Evolutionary conservation across 2,888 invertebrate genomes (phyloP).

Genomic region (Sylvicola fuscatus): DNA sequence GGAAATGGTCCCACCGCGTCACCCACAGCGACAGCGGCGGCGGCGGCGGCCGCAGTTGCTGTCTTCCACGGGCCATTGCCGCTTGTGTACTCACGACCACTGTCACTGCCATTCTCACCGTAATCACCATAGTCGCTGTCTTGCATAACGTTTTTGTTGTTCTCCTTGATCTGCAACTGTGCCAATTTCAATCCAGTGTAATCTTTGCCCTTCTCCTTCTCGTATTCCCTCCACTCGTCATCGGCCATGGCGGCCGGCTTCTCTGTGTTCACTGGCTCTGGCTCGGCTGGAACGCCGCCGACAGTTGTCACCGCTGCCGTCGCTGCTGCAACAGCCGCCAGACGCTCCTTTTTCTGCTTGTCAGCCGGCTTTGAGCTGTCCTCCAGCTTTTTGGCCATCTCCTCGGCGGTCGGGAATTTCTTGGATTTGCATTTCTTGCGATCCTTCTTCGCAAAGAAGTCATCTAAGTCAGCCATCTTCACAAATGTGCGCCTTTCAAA

Average conservation of each 20-base stretch:
- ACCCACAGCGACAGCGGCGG: no score
- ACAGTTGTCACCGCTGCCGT: no score
- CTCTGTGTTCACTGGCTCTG: no score
- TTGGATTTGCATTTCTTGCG: constrained; percentile 81
- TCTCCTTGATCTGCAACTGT: constrained; percentile 29
- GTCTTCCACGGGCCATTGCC: constrained; percentile 24
- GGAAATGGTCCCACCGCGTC: no score
- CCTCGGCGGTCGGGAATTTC: constrained; percentile 75
- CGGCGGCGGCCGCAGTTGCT: constrained; percentile 23
- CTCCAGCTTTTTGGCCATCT: constrained; percentile 71
- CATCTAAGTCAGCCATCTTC: constrained; percentile 94
- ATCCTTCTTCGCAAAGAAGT: constrained; percentile 95
- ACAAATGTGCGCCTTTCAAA: no score
- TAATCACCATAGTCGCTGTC: no score
- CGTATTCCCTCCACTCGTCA: constrained; percentile 52
- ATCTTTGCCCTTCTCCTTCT: constrained; percentile 38
- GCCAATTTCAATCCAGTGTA: constrained; percentile 48
- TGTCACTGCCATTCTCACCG: constrained; percentile 22
- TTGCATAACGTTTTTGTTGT: no score
- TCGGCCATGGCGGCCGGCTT: no score
- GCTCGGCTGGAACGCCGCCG: no score
- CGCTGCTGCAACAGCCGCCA: no score
- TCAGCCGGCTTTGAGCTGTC: constrained; percentile 26
- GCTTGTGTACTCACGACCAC: constrained; percentile 15
- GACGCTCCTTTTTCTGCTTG: no score